Evolutionary conservation across 2,113 vertebrate genomes (phyloP).

Genomic region (Silurus asotus): DNA sequence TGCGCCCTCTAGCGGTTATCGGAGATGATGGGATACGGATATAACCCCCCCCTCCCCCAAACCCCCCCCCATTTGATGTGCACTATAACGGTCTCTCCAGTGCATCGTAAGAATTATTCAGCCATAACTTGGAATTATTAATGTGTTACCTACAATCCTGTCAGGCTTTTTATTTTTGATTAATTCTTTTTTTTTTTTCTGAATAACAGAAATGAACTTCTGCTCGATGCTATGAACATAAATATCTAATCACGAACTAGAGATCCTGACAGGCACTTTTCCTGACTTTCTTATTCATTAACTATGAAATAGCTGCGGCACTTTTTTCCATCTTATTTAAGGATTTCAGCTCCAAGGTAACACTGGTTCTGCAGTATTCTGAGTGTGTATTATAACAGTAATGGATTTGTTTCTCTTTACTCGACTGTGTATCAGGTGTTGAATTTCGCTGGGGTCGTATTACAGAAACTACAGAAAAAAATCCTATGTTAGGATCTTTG

Average conservation of each 20-base stretch:
- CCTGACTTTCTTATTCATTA: conserved; percentile 13
- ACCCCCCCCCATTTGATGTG: conserved; percentile 9
- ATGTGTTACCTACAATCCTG: conserved; percentile 23
- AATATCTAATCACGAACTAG: conserved; percentile 21
- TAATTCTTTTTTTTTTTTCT: conserved; percentile 6
- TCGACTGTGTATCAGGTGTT: not conserved
- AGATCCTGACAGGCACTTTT: conserved; percentile 13
- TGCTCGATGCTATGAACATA: conserved; percentile 26
- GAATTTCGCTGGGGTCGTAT: not conserved
- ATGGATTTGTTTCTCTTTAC: conserved; percentile 21
- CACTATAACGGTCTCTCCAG: conserved; percentile 14
- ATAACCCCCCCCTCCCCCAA: too few relatives aligned
- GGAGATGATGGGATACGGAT: conserved; percentile 7
- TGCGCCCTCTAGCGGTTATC: conserved; percentile 27
- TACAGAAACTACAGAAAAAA: not conserved
- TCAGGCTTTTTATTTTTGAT: conserved; percentile 31
- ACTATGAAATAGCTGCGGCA: conserved; percentile 20
- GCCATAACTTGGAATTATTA: conserved; percentile 33
- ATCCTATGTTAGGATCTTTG: not conserved
- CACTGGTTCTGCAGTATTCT: conserved; percentile 14
- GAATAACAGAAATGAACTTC: not conserved
- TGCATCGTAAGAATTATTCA: conserved; percentile 33
- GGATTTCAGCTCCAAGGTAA: conserved; percentile 6
- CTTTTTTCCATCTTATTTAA: conserved; percentile 19
- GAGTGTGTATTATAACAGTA: conserved; percentile 14